A percentile compares a stretch with the other conserved stretches of the same genome.
phyloP scores from a whole-genome alignment of 37 sponge, comb jelly and placozoan genomes.

The Oscarella lobularis region DNA sequence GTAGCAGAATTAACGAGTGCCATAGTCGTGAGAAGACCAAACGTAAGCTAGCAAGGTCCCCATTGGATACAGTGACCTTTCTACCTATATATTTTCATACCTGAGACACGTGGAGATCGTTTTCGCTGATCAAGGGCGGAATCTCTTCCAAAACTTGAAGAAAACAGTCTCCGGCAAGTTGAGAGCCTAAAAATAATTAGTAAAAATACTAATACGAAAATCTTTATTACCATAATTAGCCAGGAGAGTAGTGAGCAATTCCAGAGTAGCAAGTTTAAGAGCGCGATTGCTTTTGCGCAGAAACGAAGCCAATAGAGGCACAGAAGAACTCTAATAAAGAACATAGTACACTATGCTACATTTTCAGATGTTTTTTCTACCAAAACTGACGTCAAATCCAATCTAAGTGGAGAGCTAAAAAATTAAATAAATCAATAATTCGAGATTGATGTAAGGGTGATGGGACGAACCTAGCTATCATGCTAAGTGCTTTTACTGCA shows the following conservation, averaged over 20 bases:
- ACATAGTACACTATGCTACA: background rate
- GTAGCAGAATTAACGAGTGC: background rate
- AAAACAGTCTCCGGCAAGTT: conserved; percentile 23
- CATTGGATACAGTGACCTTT: too few relatives aligned
- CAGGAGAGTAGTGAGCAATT: conserved; percentile 58
- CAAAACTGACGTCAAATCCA: conserved; percentile 66
- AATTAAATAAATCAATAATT: background rate
- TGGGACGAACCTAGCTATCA: conserved; percentile 86
- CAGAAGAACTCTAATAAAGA: conserved; percentile 36
- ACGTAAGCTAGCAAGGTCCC: background rate
- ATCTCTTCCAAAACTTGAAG: conserved; percentile 65
- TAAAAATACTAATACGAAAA: background rate
- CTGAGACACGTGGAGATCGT: conserved; percentile 89
- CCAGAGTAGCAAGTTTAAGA: conserved; percentile 73
- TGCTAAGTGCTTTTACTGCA: conserved; percentile 77
- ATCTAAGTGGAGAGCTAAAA: conserved; percentile 65
- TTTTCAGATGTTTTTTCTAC: conserved; percentile 22
- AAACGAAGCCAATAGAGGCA: conserved; percentile 83
- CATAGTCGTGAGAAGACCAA: background rate
- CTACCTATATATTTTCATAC: conserved; percentile 5
- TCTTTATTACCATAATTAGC: conserved; percentile 28
- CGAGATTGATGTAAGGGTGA: too few relatives aligned
- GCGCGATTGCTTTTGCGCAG: conserved; percentile 94
- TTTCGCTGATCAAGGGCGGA: conserved; percentile 73
- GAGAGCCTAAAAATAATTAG: background rate